phyloP scores from a whole-genome alignment of 2,888 invertebrate genomes.

The Ctenicera cuprea region DNA sequence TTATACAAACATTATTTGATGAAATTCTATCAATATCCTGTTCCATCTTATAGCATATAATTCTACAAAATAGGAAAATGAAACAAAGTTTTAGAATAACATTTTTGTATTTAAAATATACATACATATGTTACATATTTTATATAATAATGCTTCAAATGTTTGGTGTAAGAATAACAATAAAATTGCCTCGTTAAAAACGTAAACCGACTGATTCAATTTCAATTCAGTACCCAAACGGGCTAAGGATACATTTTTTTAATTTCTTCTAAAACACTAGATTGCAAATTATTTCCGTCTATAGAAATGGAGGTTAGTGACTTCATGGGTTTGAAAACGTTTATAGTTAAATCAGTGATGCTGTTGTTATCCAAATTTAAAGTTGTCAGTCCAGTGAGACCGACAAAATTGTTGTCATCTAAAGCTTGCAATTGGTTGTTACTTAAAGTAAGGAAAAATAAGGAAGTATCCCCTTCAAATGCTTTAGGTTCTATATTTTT shows the following conservation, averaged over 20 bases:
- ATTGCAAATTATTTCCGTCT: slow-evolving; percentile 18
- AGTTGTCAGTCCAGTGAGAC: background rate
- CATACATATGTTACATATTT: no score
- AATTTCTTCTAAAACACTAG: background rate
- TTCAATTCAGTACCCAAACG: background rate
- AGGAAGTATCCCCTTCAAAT: background rate
- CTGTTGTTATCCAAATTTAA: slow-evolving; percentile 20
- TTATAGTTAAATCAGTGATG: background rate
- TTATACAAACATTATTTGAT: no score
- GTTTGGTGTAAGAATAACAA: no score
- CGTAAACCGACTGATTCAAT: no score
- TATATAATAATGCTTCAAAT: no score
- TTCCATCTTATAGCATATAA: no score
- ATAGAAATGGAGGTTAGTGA: background rate
- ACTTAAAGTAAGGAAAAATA: background rate
- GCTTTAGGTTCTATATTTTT: slow-evolving; percentile 2
- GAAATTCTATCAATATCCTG: no score
- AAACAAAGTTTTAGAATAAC: no score
- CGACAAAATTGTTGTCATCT: background rate
- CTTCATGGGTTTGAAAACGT: background rate
- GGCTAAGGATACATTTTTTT: slow-evolving; percentile 1
- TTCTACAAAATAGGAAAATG: no score
- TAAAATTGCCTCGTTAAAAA: no score
- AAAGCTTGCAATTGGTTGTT: background rate
- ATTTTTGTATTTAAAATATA: no score